These are phyloP conservation scores for Perdita meconis DNA, from an alignment of 2,888 invertebrate genomes.

Conservation along the genomic window DNA sequence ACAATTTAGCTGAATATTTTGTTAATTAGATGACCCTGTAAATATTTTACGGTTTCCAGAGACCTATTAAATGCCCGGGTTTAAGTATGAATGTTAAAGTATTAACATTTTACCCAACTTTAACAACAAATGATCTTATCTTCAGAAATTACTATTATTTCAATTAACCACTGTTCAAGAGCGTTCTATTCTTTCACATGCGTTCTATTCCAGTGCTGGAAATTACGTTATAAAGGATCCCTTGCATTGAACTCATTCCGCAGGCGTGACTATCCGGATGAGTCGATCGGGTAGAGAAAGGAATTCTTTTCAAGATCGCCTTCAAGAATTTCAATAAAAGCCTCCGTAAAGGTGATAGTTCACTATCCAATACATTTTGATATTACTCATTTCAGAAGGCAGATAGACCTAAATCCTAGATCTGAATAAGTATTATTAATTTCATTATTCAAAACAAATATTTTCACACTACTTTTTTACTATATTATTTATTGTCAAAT, in stretches of 20 bases:
- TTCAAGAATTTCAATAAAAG: slow-evolving; percentile 71
- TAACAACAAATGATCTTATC: no score
- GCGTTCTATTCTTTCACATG: slow-evolving; percentile 32
- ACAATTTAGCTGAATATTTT: no score
- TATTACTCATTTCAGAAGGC: slow-evolving; percentile 28
- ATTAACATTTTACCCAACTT: no score
- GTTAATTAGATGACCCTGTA: no score
- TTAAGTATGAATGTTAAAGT: no score
- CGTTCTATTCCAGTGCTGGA: slow-evolving; percentile 35
- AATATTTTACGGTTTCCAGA: no score
- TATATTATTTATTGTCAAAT: slow-evolving; percentile 33
- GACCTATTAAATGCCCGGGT: no score
- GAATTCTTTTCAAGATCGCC: slow-evolving; percentile 68
- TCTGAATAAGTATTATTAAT: background rate
- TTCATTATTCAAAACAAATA: no score
- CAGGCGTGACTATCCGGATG: slow-evolving; percentile 66
- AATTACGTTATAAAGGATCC: slow-evolving; percentile 56
- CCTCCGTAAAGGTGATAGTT: slow-evolving; percentile 51
- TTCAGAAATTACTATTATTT: no score
- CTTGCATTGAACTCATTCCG: slow-evolving; percentile 62
- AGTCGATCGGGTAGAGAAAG: slow-evolving; percentile 52
- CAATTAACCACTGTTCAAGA: slow-evolving; percentile 28
- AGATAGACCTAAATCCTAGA: slow-evolving; percentile 5
- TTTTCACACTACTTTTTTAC: no score
- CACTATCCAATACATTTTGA: slow-evolving; percentile 62